phyloP scores from a whole-genome alignment of 2,113 vertebrate genomes.

The Forbesichthys papilliferus region DNA sequence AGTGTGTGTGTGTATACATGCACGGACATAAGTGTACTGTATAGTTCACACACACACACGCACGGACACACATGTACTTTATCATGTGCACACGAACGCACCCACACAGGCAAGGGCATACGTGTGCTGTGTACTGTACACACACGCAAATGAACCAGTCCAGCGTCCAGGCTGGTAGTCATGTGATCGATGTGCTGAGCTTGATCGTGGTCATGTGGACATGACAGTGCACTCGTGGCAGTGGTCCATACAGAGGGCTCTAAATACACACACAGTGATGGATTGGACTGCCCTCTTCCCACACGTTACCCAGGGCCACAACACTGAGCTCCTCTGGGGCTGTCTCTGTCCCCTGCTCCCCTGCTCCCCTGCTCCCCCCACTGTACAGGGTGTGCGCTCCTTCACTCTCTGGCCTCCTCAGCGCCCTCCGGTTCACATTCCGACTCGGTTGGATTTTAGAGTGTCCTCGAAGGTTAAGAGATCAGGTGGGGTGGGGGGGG shows the following conservation, averaged over 20 bases:
- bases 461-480: constrained; percentile 19
- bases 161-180: neutral
- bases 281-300: constrained; percentile 8
- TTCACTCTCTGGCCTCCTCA: neutral
- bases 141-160: neutral
- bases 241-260: neutral
- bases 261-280: neutral
- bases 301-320: constrained; percentile 40
- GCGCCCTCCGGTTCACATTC: neutral
- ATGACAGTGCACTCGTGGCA: constrained; percentile 2
- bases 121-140: too few relatives aligned
- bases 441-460: constrained; percentile 32
- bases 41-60: neutral
- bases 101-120: neutral
- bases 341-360: constrained; percentile 46
- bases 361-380: constrained; percentile 29
- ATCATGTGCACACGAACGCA: neutral
- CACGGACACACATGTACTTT: neutral
- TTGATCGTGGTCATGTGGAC: constrained; percentile 25
- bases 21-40: neutral
- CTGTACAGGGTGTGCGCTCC: constrained; percentile 30
- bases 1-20: neutral
- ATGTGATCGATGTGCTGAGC: constrained; percentile 9
- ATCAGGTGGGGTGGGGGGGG: neutral
- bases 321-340: constrained; percentile 7